Evolutionary conservation across 2,797 vertebrate genomes (phyloP).

Genomic region (Peromyscus attwateri): DNA sequence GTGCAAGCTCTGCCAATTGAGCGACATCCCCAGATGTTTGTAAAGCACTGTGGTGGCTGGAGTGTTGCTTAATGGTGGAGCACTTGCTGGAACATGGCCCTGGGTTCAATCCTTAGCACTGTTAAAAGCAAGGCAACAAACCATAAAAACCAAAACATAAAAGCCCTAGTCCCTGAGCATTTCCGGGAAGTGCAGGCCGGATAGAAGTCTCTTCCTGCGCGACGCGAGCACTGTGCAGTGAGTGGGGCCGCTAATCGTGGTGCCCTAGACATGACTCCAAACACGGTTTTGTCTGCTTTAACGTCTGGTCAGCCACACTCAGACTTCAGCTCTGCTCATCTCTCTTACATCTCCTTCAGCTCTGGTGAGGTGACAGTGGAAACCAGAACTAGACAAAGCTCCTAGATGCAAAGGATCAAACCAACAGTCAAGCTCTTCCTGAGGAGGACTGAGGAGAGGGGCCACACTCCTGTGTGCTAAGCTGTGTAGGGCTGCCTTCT

Average conservation of each 20-base stretch:
- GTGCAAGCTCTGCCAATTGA: background rate
- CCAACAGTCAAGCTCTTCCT: background rate
- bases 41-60: background rate
- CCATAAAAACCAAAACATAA: background rate
- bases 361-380: background rate
- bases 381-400: background rate
- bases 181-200: background rate
- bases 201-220: background rate
- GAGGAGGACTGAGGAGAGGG: background rate
- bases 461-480: background rate
- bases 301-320: background rate
- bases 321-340: background rate
- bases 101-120: background rate
- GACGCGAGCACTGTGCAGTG: background rate
- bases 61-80: background rate
- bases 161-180: background rate
- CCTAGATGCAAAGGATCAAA: background rate
- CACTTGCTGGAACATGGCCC: background rate
- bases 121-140: background rate
- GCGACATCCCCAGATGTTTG: background rate
- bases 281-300: background rate
- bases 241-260: background rate
- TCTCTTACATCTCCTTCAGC: background rate
- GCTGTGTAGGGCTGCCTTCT: background rate
- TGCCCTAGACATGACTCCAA: background rate